A percentile compares a stretch with the other conserved stretches of the same genome.
Conservation (phyloP, 2,797 vertebrate genomes). For the Champsocephalus esox region DNA sequence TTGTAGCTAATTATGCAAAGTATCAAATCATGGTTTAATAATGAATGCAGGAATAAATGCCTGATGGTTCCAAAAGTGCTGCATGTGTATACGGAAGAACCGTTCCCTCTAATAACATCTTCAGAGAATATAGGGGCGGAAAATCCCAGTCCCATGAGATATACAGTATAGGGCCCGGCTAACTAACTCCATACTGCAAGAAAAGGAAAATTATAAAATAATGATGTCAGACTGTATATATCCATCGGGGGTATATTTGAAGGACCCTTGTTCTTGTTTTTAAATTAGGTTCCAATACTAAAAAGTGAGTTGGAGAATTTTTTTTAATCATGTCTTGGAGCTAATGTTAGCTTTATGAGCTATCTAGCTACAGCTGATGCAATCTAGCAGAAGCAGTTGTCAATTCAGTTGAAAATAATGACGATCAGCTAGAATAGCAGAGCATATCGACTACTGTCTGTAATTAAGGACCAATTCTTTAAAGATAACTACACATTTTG, state of each 20-base stretch:
- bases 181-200: background rate
- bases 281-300: background rate
- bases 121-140: background rate
- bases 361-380: no score
- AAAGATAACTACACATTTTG: background rate
- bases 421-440: background rate
- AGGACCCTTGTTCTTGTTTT: background rate
- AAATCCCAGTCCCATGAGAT: no score
- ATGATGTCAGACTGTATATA: background rate
- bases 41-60: conserved; percentile 55
- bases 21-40: conserved; percentile 55
- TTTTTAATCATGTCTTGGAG: background rate
- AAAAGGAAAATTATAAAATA: background rate
- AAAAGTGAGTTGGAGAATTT: background rate
- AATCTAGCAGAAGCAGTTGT: no score
- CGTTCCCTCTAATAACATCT: conserved; percentile 15
- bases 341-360: background rate
- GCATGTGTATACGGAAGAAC: conserved; percentile 1
- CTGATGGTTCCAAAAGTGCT: conserved; percentile 19
- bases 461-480: background rate
- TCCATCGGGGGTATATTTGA: background rate
- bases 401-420: no score
- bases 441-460: background rate
- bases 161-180: no score
- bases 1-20: conserved; percentile 51